A percentile compares a stretch with the other conserved stretches of the same genome.
These are phyloP conservation scores for Sebastes elongatus DNA, from an alignment of 2,797 vertebrate genomes.

Conservation along the genomic window DNA sequence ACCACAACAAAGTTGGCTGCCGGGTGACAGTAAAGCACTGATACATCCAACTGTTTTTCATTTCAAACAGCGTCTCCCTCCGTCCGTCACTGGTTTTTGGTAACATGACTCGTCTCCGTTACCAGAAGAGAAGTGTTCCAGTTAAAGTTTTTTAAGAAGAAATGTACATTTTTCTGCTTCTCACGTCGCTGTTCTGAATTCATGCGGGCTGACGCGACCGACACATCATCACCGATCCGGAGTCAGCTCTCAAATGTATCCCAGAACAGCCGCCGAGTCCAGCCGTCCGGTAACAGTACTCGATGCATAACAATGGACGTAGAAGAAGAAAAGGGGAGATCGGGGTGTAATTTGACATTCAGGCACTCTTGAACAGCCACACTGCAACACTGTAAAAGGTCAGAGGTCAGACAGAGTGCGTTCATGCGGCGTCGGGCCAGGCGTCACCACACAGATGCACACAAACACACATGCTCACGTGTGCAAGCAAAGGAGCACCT, in stretches of 20 bases:
- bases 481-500: conserved; percentile 60
- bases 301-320: conserved; percentile 31
- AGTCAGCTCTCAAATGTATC: conserved; percentile 6
- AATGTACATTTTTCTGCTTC: conserved; percentile 50
- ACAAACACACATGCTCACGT: conserved; percentile 58
- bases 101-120: conserved; percentile 38
- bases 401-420: conserved; percentile 64
- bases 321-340: not conserved
- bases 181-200: conserved; percentile 20
- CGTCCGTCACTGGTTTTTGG: conserved; percentile 53
- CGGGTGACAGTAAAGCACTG: conserved; percentile 63
- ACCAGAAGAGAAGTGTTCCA: conserved; percentile 17
- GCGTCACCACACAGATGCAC: conserved; percentile 67
- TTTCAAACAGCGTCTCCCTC: conserved; percentile 37
- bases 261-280: conserved; percentile 33
- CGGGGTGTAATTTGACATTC: conserved; percentile 60
- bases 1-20: conserved; percentile 65
- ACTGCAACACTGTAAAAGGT: conserved; percentile 68
- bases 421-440: conserved; percentile 64
- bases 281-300: conserved; percentile 50
- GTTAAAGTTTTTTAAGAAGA: conserved; percentile 38
- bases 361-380: conserved; percentile 68
- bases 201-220: conserved; percentile 19
- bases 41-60: conserved; percentile 45
- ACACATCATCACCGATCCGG: not conserved